Percentiles rank a stretch among this genome's conserved stretches.
Conservation (phyloP, 1,140 invertebrate genomes). For the Micrasema minimum region DNA sequence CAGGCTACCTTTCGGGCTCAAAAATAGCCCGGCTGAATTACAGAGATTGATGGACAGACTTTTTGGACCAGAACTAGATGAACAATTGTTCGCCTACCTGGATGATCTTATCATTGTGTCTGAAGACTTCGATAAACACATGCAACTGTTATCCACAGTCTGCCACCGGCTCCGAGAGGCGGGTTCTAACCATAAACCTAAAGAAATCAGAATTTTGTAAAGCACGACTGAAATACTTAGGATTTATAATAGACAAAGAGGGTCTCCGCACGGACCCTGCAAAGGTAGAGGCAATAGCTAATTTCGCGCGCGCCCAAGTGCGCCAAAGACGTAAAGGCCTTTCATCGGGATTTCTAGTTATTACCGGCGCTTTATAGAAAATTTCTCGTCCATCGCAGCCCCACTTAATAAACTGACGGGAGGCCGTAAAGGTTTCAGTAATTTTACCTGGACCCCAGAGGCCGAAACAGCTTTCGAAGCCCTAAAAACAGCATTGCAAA, state of each 20-base stretch:
- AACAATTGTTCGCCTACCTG: background rate
- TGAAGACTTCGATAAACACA: background rate
- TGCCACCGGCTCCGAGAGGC: no score
- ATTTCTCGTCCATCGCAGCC: conserved; percentile 1
- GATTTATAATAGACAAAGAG: background rate
- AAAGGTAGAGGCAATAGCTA: background rate
- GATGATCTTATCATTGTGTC: background rate
- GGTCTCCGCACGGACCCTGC: background rate
- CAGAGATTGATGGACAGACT: background rate
- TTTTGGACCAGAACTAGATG: background rate
- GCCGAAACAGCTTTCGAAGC: no score
- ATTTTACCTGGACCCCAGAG: background rate
- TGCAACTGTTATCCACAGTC: background rate
- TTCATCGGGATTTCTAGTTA: background rate
- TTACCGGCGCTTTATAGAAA: background rate
- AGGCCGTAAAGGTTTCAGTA: background rate
- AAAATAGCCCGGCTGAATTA: background rate
- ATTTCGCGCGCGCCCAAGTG: background rate
- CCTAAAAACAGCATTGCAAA: background rate
- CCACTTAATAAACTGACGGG: conserved; percentile 1
- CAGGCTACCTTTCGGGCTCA: background rate
- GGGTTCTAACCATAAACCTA: no score
- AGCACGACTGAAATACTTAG: background rate
- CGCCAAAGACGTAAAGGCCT: background rate
- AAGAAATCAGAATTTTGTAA: conserved; percentile 3